Evolutionary conservation across 2,797 vertebrate species (phyloP).

Genomic region (Lepilemur septentrionalis): DNA sequence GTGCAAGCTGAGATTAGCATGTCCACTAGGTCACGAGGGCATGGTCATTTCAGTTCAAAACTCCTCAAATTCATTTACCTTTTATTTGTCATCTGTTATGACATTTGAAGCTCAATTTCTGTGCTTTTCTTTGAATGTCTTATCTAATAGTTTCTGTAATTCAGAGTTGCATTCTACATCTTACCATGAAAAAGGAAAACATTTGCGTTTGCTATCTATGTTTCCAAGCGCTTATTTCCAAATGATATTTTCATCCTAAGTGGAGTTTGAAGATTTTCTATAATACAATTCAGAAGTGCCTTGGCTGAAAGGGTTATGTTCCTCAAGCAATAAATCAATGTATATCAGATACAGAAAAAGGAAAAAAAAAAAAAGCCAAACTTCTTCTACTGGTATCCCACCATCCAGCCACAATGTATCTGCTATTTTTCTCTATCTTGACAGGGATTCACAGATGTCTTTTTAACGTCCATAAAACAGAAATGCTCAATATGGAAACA

Average conservation of each 20-base stretch:
- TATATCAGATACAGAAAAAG: constrained; percentile 49
- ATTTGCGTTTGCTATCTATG: constrained; percentile 31
- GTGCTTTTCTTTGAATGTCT: constrained; percentile 62
- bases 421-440: constrained; percentile 57
- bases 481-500: constrained; percentile 85
- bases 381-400: constrained; percentile 73
- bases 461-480: constrained; percentile 83
- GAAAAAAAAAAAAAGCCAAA: constrained; percentile 66
- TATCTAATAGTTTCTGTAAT: constrained; percentile 68
- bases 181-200: constrained; percentile 59
- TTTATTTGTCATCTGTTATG: constrained; percentile 76
- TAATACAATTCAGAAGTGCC: constrained; percentile 69
- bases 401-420: constrained; percentile 77
- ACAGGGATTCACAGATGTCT: constrained; percentile 83
- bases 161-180: constrained; percentile 53
- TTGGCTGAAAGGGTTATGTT: constrained; percentile 46
- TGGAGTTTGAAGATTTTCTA: constrained; percentile 62
- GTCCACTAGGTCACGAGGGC: constrained; percentile 68
- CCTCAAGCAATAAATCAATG: constrained; percentile 74
- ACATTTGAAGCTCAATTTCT: constrained; percentile 73
- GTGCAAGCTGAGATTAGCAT: constrained; percentile 66
- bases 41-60: constrained; percentile 64
- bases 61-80: constrained; percentile 72
- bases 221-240: constrained; percentile 58
- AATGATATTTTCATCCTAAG: constrained; percentile 63